Evolutionary conservation across 2,888 invertebrate species (phyloP), one percentile per base, ranked within the genome.

Genomic region (Trachelus iudaicus): DNA sequence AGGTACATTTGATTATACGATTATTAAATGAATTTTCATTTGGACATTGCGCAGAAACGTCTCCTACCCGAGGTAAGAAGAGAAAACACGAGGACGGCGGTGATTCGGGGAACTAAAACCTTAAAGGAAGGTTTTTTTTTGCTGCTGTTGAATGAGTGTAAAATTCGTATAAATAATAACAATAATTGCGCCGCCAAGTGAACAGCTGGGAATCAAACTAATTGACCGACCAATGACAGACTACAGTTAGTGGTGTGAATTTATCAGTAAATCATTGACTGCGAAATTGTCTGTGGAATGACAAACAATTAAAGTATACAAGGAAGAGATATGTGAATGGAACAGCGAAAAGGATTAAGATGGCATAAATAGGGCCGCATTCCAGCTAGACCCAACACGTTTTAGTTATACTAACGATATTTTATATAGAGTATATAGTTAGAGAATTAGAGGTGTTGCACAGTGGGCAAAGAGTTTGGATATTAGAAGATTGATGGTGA

Each of bases 11-110:
- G 56, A 9, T 23, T 23, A 1, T 23, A 23, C 56, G 56, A 6
- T 23, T 56, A 23, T 56, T 56, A 56, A 56, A 56, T 56, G 0
- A 56, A 23, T 23, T 31, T 31, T 35, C 13, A 34, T 80, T 31
- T 34, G 31, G 31, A 30, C 69, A 35, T 73, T 37, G 37, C 73
- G 78, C 89, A 92, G 87, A 92, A 92, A 93, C 92, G 84, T 91
- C 93, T 84, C 93, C 94, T 85, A 93, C 93, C 80, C 92, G 95
- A 91, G 95, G 95, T 86, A 95, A 95, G 92, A 95, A 95, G 90
- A 94, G 95, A 93, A 95, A 95, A 93, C 94, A 94, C 88, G 95
- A 95, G 90, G 95, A 94, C n/a, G 94, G 93, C 23, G 93, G 92
- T 68, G 93, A 91, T 81, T 86, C 89, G 81, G 90, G 88, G 82